phyloP scores from a whole-genome alignment of 2,888 invertebrate genomes.

The Bembecia ichneumoniformis region DNA sequence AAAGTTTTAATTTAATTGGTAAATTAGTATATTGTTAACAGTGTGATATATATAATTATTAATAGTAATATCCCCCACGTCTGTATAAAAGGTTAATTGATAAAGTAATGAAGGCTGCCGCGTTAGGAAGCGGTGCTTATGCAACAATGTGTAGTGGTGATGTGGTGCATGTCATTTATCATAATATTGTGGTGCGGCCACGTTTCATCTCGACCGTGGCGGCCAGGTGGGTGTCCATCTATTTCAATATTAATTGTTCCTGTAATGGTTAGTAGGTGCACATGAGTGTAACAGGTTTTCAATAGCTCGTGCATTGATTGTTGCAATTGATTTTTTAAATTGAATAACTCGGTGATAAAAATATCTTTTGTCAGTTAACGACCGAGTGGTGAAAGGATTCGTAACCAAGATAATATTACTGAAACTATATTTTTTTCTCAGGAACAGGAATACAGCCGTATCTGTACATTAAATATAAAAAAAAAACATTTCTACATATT shows the following conservation, averaged over 20 bases:
- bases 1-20: no score
- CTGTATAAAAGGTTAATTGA: conserved; percentile 14
- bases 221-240: conserved; percentile 47
- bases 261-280: background rate
- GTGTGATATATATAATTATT: background rate
- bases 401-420: no score
- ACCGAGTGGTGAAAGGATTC: no score
- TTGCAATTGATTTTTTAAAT: background rate
- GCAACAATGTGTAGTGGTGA: conserved; percentile 30
- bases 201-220: conserved; percentile 35
- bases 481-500: no score
- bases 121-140: conserved; percentile 15
- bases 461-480: no score
- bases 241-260: conserved; percentile 40
- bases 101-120: conserved; percentile 21
- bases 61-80: background rate
- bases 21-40: background rate
- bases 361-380: no score
- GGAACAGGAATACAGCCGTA: no score
- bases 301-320: background rate
- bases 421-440: no score
- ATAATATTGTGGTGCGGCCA: conserved; percentile 49
- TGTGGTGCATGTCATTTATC: conserved; percentile 48
- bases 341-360: background rate
- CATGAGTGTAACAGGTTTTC: background rate